phyloP scores from a whole-genome alignment of 2,797 vertebrate species.

The Hypotaenidia okinawae region DNA sequence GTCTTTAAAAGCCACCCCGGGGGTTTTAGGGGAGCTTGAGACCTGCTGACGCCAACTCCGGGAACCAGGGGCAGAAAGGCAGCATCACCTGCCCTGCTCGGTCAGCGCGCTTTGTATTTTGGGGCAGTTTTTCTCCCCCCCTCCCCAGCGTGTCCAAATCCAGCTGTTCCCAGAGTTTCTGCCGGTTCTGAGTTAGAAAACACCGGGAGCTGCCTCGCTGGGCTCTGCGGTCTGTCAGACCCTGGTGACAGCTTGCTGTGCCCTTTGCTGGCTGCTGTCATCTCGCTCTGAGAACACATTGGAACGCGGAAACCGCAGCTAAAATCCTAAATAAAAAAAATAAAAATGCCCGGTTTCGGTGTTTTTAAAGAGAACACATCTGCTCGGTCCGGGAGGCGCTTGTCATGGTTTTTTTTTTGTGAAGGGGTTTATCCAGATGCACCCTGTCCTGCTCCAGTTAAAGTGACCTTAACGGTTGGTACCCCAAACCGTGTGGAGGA shows the following conservation, averaged over 20 bases:
- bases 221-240: not conserved
- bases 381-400: not conserved
- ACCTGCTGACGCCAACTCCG: fast-evolving
- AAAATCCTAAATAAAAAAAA: not conserved
- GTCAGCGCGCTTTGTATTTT: fast-evolving
- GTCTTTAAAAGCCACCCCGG: fast-evolving
- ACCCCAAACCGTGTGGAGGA: not conserved
- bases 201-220: fast-evolving
- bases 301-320: not conserved
- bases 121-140: too few relatives aligned
- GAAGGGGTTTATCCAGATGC: not conserved
- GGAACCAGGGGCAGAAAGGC: fast-evolving
- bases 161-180: not conserved
- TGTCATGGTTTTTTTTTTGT: not conserved
- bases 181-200: not conserved
- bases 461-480: not conserved
- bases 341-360: not conserved
- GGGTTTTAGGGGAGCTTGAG: fast-evolving
- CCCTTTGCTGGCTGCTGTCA: not conserved
- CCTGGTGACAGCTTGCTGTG: fast-evolving
- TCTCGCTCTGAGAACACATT: not conserved
- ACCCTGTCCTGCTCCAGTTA: not conserved
- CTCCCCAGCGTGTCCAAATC: fast-evolving
- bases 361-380: not conserved
- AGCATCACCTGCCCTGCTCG: fast-evolving